Percentiles rank a stretch among this genome's conserved stretches.
Evolutionary conservation across 2,888 invertebrate genomes (phyloP).

Genomic region (Heliconius cydno): DNA sequence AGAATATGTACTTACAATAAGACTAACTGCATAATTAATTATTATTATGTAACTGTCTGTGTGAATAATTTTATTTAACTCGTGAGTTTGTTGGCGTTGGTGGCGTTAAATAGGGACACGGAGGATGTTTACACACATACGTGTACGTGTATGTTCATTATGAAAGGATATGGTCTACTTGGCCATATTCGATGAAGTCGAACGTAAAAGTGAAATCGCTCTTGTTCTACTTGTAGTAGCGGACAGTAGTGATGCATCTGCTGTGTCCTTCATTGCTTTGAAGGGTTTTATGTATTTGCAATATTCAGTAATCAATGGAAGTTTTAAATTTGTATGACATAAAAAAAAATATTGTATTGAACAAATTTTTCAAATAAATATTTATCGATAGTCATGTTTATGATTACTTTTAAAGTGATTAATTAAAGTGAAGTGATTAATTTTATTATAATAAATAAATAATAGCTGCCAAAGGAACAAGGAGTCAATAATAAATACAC

Average conservation of each 20-base stretch:
- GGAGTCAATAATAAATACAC: background rate
- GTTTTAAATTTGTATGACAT: too few species aligned
- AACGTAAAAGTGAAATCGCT: constrained; percentile 12
- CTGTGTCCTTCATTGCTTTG: background rate
- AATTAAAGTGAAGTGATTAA: background rate
- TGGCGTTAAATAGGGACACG: background rate
- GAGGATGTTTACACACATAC: background rate
- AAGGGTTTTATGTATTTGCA: too few species aligned
- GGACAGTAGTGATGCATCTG: background rate
- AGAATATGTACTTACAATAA: constrained; percentile 14
- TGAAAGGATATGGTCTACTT: constrained; percentile 10
- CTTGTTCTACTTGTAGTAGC: background rate
- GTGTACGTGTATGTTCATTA: too few species aligned
- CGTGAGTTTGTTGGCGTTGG: background rate
- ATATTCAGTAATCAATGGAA: too few species aligned
- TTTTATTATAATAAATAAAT: background rate
- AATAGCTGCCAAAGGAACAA: background rate
- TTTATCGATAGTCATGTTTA: too few species aligned
- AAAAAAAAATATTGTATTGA: too few species aligned
- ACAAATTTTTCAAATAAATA: too few species aligned
- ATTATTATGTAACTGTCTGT: background rate
- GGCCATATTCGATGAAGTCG: background rate
- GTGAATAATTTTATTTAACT: background rate
- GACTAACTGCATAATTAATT: background rate
- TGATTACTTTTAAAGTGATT: too few species aligned